Percentiles rank a stretch among this genome's conserved stretches.
These are phyloP conservation scores for Prionailurus viverrinus DNA, from an alignment of 2,113 vertebrate species.

Conservation along the genomic window DNA sequence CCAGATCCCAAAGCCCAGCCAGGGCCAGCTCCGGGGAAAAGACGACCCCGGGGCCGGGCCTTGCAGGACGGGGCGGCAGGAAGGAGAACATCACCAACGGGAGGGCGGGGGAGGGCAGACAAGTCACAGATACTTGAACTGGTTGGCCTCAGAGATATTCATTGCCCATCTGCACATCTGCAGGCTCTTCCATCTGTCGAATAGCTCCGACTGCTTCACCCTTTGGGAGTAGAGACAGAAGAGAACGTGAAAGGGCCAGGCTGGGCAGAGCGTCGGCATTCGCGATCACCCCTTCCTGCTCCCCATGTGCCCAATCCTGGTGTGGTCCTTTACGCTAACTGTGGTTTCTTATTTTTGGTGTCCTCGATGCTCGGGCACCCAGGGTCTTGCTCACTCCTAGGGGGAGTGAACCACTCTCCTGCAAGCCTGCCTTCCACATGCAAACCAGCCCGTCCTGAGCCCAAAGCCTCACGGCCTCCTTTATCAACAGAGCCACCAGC, in stretches of 20 bases:
- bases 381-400: not conserved
- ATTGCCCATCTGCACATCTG: constrained; percentile 97
- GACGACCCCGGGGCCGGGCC: not conserved
- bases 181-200: constrained; percentile 97
- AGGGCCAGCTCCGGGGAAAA: not conserved
- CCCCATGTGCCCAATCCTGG: accelerated
- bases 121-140: constrained; percentile 93
- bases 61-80: accelerated
- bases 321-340: not conserved
- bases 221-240: constrained; percentile 83
- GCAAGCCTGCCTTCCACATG: not conserved
- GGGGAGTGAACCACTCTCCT: not conserved
- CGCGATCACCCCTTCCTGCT: not conserved
- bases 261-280: accelerated
- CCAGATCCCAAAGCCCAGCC: not conserved
- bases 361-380: not conserved
- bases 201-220: constrained; percentile 98
- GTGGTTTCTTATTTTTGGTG: not conserved
- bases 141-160: constrained; percentile 93
- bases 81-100: not conserved
- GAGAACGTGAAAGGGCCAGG: not conserved
- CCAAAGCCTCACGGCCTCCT: not conserved
- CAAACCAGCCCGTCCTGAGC: not conserved
- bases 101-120: not conserved
- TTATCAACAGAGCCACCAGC: not conserved